Conservation (phyloP, 1,140 invertebrate species). For the Charaxes varanes region DNA sequence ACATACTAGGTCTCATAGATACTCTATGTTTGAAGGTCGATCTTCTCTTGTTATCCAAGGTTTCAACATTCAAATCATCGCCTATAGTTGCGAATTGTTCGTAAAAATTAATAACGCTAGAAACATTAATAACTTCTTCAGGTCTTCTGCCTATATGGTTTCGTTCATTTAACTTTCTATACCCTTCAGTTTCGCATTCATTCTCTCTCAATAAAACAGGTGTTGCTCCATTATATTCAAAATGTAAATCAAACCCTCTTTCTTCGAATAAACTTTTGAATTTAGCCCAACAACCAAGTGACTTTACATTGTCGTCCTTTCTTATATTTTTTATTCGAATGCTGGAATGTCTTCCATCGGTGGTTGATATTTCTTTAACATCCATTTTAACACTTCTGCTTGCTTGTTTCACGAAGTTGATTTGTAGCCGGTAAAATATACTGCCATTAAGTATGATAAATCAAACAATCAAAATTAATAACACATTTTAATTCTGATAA, state of each 20-base stretch:
- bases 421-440: too few relatives aligned
- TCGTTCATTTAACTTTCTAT: conserved; percentile 38
- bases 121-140: conserved; percentile 20
- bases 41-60: conserved; percentile 30
- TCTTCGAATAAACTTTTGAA: conserved; percentile 60
- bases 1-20: conserved; percentile 52
- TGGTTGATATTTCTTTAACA: conserved; percentile 14
- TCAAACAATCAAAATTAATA: conserved; percentile 9
- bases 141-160: conserved; percentile 27
- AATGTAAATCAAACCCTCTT: conserved; percentile 62
- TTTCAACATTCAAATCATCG: conserved; percentile 46
- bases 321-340: conserved; percentile 15
- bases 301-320: conserved; percentile 22
- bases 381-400: background rate
- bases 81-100: conserved; percentile 52
- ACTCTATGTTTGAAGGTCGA: conserved; percentile 37
- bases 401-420: too few relatives aligned
- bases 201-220: conserved; percentile 27
- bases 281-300: conserved; percentile 50
- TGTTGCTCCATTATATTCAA: conserved; percentile 39
- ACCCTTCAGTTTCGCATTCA: conserved; percentile 28
- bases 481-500: conserved; percentile 6
- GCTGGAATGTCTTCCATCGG: conserved; percentile 21
- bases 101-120: conserved; percentile 52
- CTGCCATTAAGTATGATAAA: conserved; percentile 13